Base-by-base conservation (phyloP, 1,140 invertebrate genomes). In the Drosophila sucinea region DNA sequence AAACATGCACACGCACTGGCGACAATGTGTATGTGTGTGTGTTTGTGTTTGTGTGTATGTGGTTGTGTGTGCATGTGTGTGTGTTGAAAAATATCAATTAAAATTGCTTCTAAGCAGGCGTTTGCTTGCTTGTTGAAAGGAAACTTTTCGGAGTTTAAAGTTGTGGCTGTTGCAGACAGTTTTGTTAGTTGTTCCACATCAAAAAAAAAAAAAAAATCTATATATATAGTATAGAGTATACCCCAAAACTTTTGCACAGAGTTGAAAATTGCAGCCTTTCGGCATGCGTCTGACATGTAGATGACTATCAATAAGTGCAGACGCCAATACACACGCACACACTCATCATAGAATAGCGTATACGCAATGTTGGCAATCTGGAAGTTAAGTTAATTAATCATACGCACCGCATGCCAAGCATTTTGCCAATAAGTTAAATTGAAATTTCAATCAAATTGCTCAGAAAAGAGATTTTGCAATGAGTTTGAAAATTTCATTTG, bases 81-180 rank as follows among this genome's bases (percentile, higher is more conserved):
- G n/a, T 71, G 57, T 47, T 67, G 54, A 70, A 72, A 79, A 77
- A 87, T 87, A 87, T 87, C 83, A 87, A 87, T 87, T 87, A 87
- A 87, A 87, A 83, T 87, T 60, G 84, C 83, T 87, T 62, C 72
- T 79, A 79, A 82, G 27, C 71, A 70, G 67, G 38, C 73, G 41
- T 33, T 70, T 70, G 60, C 44, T 25, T 58, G 68, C 51, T 64
- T 79, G 83, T 83, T 87, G 57, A 70, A 74, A 72, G 60, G 66
- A 65, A 87, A 87, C 80, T 89, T 84, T 80, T 44, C 35, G 51
- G 17, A 17, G 68, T 64, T 69, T 67, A 73, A 76, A 87, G 69
- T 66, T 69, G 30, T 51, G 67, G 66, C 82, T 86, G 82, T 54
- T 56, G 66, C 76, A 86, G 82, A 86, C 82, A 87, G 79, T 87